These are phyloP conservation scores for Columbina picui DNA, from an alignment of 2,113 vertebrate genomes.

Conservation along the genomic window DNA sequence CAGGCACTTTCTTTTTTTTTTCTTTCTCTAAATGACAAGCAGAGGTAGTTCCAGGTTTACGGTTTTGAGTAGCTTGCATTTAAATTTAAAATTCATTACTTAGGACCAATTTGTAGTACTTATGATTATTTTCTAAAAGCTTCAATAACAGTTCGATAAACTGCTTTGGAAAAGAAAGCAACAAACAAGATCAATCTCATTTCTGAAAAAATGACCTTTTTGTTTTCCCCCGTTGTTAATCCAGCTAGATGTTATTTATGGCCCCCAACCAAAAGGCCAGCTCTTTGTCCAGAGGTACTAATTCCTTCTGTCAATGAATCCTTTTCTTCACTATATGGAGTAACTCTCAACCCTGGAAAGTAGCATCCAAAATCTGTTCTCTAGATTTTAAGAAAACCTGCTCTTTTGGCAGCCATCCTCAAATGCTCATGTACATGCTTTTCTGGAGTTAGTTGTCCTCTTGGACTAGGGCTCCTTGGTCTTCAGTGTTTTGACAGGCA, in stretches of 20 bases:
- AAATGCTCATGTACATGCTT: not conserved
- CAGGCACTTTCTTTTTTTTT: not conserved
- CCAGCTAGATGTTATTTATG: not conserved
- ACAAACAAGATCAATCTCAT: not conserved
- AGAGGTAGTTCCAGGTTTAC: not conserved
- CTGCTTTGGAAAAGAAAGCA: not conserved
- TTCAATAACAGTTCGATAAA: not conserved
- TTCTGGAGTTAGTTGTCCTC: not conserved
- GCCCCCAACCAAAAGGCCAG: not conserved
- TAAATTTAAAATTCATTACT: not conserved
- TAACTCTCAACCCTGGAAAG: not conserved
- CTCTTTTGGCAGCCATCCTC: not conserved
- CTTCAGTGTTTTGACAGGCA: not conserved
- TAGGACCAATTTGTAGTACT: not conserved
- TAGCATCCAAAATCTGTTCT: not conserved
- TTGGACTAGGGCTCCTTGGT: not conserved
- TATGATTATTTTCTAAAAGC: not conserved
- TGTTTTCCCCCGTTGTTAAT: not conserved
- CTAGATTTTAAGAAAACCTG: not conserved
- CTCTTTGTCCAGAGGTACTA: not conserved
- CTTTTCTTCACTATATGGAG: not conserved
- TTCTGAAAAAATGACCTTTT: not conserved
- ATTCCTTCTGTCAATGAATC: not conserved
- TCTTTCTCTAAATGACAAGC: not conserved
- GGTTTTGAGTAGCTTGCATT: not conserved